These are phyloP conservation scores for Acropora tenuis DNA, from an alignment of 64 coral and sea anemone genomes.

Conservation along the genomic window DNA sequence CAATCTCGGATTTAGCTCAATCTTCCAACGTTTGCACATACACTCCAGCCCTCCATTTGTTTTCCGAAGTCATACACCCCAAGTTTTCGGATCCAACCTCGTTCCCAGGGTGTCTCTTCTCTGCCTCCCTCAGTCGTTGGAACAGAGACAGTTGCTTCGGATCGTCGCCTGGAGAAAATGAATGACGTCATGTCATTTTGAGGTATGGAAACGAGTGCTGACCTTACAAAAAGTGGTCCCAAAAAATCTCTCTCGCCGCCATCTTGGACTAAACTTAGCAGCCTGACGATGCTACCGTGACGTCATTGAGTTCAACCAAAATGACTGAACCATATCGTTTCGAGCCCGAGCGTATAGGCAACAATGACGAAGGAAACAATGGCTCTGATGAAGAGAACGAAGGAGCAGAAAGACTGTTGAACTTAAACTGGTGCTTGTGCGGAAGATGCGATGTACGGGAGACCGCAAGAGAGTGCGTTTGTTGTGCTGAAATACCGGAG, in stretches of 20 bases:
- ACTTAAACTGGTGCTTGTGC: background rate
- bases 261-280: constrained; percentile 25
- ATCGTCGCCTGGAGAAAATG: too few species aligned
- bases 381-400: constrained; percentile 3
- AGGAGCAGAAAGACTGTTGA: background rate
- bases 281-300: constrained; percentile 8
- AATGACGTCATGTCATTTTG: too few species aligned
- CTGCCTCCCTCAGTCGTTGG: too few species aligned
- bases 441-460: background rate
- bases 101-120: too few species aligned
- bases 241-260: background rate
- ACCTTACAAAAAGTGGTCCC: too few species aligned
- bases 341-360: background rate
- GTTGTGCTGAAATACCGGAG: background rate
- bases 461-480: constrained; percentile 3
- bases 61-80: too few species aligned
- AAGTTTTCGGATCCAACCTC: too few species aligned
- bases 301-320: constrained; percentile 4
- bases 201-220: too few species aligned
- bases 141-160: too few species aligned
- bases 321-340: constrained; percentile 21
- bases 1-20: too few species aligned
- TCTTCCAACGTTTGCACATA: too few species aligned
- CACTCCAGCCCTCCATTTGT: too few species aligned
- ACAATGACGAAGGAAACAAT: background rate